phyloP scores from a whole-genome alignment of 1,140 invertebrate genomes.

The Pseudomyrmex flavicornis region DNA sequence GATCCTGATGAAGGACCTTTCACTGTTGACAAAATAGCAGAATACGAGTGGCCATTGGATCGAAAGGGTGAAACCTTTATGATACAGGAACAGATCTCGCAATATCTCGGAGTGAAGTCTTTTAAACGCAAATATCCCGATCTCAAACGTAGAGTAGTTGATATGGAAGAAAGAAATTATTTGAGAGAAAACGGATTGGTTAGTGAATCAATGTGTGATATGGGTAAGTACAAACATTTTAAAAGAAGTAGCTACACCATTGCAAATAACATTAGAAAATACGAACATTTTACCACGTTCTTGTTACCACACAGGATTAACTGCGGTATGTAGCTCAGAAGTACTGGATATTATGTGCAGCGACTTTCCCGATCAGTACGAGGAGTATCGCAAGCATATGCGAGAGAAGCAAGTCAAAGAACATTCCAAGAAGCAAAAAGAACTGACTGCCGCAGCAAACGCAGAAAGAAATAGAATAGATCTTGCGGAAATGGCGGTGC shows the following conservation, averaged over 20 bases:
- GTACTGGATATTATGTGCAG: slow-evolving; percentile 97
- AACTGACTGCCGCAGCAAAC: slow-evolving; percentile 84
- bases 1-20: slow-evolving; percentile 90
- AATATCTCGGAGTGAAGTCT: slow-evolving; percentile 96
- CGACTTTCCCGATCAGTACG: slow-evolving; percentile 97
- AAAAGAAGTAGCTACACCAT: neutral
- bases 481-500: slow-evolving; percentile 93
- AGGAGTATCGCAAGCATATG: slow-evolving; percentile 94
- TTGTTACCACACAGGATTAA: slow-evolving; percentile 88
- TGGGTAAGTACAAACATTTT: slow-evolving; percentile 86
- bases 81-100: slow-evolving; percentile 96
- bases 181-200: slow-evolving; percentile 94
- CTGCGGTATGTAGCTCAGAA: slow-evolving; percentile 95
- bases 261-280: neutral
- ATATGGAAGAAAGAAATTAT: slow-evolving; percentile 96
- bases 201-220: slow-evolving; percentile 96
- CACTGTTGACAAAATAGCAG: slow-evolving; percentile 94
- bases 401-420: slow-evolving; percentile 92
- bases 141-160: slow-evolving; percentile 92
- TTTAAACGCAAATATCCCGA: slow-evolving; percentile 98
- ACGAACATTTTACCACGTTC: neutral
- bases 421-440: slow-evolving; percentile 89
- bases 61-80: slow-evolving; percentile 91
- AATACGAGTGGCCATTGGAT: slow-evolving; percentile 96
- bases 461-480: slow-evolving; percentile 88